Percentiles rank a stretch among this genome's conserved stretches.
These are phyloP conservation scores for Zaprionus vittiger DNA, from an alignment of 1,140 invertebrate genomes.

Conservation along the genomic window DNA sequence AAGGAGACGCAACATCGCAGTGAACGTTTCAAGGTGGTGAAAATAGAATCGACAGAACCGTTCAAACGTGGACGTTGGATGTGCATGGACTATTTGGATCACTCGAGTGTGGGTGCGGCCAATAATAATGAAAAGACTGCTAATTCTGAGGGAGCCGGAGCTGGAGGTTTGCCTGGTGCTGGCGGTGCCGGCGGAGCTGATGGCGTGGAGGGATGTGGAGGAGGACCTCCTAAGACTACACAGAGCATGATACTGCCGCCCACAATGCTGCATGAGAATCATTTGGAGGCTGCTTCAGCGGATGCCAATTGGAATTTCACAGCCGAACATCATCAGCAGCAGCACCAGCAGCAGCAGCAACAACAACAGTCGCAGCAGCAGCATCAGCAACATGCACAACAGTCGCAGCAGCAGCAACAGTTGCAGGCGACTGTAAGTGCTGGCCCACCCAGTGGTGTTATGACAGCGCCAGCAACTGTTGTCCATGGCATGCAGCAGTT, in stretches of 20 bases:
- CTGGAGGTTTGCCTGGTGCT: not conserved
- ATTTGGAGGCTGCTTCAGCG: conserved; percentile 67
- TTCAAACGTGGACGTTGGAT: conserved; percentile 97
- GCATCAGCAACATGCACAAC: conserved; percentile 22
- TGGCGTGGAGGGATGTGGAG: conserved; percentile 7
- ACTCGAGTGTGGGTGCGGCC: conserved; percentile 85
- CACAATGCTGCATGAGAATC: conserved; percentile 72
- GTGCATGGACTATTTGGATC: conserved; percentile 97
- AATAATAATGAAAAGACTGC: conserved; percentile 81
- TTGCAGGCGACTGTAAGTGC: conserved; percentile 39
- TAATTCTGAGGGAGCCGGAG: conserved; percentile 47
- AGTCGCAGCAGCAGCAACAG: conserved; percentile 14
- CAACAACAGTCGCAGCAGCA: conserved; percentile 24
- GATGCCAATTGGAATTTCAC: conserved; percentile 81
- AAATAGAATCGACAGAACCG: conserved; percentile 97
- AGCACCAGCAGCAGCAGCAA: conserved; percentile 24
- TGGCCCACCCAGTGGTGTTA: conserved; percentile 68
- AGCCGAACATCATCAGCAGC: conserved; percentile 42
- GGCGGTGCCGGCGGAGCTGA: not conserved
- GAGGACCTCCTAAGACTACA: conserved; percentile 70
- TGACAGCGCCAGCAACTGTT: conserved; percentile 77
- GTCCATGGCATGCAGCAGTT: conserved; percentile 81
- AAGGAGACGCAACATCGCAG: conserved; percentile 91
- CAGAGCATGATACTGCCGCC: conserved; percentile 82
- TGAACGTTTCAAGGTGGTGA: conserved; percentile 97